phyloP scores from a whole-genome alignment of 2,888 invertebrate genomes.

The Ypsolopha scabrella region DNA sequence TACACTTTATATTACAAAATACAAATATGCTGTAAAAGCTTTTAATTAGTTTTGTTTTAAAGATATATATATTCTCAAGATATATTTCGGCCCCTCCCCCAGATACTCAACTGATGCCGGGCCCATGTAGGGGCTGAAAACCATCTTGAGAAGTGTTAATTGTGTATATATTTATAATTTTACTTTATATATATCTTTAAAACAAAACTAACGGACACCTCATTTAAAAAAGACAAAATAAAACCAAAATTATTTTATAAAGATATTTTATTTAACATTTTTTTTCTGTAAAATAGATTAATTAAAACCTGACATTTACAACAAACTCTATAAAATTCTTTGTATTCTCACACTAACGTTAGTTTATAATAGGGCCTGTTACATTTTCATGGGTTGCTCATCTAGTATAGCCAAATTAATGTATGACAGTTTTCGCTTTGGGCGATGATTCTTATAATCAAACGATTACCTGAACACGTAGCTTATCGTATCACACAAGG shows the following conservation, averaged over 20 bases:
- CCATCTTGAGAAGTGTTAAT: no score
- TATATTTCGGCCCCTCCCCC: no score
- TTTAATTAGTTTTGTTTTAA: no score
- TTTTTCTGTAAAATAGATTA: constrained; percentile 65
- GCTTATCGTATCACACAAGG: constrained; percentile 50
- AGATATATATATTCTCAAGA: no score
- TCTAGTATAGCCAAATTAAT: background rate
- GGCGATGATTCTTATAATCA: constrained; percentile 15
- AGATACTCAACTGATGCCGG: no score
- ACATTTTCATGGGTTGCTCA: constrained; percentile 28
- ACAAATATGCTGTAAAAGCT: no score
- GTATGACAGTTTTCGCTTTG: constrained; percentile 4
- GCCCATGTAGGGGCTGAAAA: no score
- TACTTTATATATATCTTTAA: no score
- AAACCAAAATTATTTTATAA: constrained; percentile 47
- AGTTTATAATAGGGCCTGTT: constrained; percentile 56
- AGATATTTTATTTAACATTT: constrained; percentile 69
- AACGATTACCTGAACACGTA: constrained; percentile 47
- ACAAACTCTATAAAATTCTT: constrained; percentile 69
- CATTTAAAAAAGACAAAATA: constrained; percentile 14
- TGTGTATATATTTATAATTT: no score
- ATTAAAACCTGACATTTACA: constrained; percentile 68
- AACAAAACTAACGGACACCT: no score
- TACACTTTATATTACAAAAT: no score
- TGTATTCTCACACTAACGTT: constrained; percentile 52